phyloP scores from a whole-genome alignment of 2,113 vertebrate species.

The Montifringilla adamsi region DNA sequence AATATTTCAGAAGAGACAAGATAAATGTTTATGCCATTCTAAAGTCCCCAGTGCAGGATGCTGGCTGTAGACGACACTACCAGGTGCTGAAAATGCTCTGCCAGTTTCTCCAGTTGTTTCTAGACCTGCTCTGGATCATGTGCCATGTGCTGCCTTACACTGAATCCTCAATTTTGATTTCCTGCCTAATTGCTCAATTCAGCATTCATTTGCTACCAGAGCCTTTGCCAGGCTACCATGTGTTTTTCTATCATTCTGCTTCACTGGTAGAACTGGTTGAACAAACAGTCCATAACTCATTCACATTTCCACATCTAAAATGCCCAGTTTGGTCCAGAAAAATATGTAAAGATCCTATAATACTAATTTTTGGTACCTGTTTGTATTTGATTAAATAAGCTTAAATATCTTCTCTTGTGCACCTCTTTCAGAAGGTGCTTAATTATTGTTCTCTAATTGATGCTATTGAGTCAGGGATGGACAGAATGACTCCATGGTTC shows the following conservation, averaged over 20 bases:
- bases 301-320: neutral
- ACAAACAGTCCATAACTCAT: neutral
- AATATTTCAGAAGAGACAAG: neutral
- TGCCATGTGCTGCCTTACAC: neutral
- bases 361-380: neutral
- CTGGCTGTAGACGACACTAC: neutral
- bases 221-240: neutral
- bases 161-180: neutral
- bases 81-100: neutral
- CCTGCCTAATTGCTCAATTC: slow-evolving; percentile 22
- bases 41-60: neutral
- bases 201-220: neutral
- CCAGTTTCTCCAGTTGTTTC: slow-evolving; percentile 9
- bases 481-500: too few species aligned
- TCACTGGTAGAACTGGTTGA: neutral
- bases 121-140: neutral
- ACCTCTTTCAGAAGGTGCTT: neutral
- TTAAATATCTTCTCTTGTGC: neutral
- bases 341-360: neutral
- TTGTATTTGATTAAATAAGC: neutral
- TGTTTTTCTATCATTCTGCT: neutral
- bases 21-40: neutral
- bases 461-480: too few species aligned
- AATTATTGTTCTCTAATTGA: neutral
- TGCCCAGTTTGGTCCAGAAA: neutral